Conservation (phyloP, 2,113 vertebrate genomes). For the Etheostoma cragini region DNA sequence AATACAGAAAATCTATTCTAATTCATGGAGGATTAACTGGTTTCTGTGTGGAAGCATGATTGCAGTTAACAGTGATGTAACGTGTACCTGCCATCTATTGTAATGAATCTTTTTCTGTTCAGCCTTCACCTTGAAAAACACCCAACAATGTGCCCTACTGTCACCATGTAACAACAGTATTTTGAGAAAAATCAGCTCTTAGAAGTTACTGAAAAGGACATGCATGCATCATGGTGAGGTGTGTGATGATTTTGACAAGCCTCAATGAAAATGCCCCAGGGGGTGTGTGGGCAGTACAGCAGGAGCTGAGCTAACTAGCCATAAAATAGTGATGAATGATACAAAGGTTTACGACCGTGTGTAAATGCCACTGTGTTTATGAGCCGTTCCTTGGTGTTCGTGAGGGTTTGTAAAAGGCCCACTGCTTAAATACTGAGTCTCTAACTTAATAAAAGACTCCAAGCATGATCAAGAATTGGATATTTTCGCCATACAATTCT, state of each 20-base stretch:
- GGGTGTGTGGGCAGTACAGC: conserved; percentile 54
- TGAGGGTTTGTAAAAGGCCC: conserved; percentile 27
- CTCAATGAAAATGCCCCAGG: conserved; percentile 36
- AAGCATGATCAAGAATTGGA: neutral
- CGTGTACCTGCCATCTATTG: neutral
- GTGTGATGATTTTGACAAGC: conserved; percentile 58
- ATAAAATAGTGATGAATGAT: conserved; percentile 73
- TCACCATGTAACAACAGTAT: neutral
- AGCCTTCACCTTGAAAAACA: neutral
- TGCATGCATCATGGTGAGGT: conserved; percentile 15
- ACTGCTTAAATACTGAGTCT: conserved; percentile 1
- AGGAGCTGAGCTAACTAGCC: conserved; percentile 69
- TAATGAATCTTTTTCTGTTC: conserved; percentile 5
- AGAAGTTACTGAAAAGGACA: conserved; percentile 22
- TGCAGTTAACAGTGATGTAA: neutral
- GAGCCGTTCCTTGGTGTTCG: conserved; percentile 33
- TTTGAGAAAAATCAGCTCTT: conserved; percentile 11
- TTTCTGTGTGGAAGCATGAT: neutral
- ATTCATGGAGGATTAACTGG: conserved; percentile 8
- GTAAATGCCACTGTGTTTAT: conserved; percentile 66
- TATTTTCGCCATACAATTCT: neutral
- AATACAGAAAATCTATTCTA: conserved; percentile 3
- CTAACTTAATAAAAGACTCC: conserved; percentile 1
- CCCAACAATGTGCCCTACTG: neutral
- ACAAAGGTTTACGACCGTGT: conserved; percentile 46